Conservation (phyloP, 2,888 invertebrate genomes). For the Hofmannophila pseudospretella region DNA sequence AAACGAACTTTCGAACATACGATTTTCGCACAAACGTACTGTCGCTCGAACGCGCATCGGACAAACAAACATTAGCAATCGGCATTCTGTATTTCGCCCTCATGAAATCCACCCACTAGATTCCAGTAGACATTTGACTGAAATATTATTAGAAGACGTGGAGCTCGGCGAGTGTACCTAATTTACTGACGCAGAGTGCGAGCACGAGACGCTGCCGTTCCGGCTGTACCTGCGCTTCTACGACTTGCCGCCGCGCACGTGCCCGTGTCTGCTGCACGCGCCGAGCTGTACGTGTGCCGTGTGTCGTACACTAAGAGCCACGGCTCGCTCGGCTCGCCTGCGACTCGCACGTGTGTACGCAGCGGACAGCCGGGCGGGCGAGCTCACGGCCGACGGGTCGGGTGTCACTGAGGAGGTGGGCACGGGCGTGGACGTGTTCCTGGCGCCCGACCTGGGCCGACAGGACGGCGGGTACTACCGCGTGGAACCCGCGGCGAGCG, state of each 20-base stretch:
- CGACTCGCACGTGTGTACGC: not conserved
- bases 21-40: too few species aligned
- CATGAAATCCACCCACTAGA: too few species aligned
- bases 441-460: constrained; percentile 41
- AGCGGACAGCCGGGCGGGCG: not conserved
- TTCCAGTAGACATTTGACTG: too few species aligned
- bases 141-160: too few species aligned
- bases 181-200: not conserved
- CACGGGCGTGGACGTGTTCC: constrained; percentile 42
- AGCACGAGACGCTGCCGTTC: constrained; percentile 29
- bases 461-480: constrained; percentile 33
- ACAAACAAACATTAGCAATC: too few species aligned
- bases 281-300: too few species aligned
- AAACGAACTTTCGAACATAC: too few species aligned
- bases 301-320: too few species aligned
- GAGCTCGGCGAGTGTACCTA: not conserved
- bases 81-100: too few species aligned
- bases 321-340: too few species aligned
- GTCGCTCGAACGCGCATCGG: too few species aligned
- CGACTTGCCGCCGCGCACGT: constrained; percentile 28
- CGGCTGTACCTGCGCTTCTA: constrained; percentile 45
- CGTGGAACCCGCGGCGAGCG: constrained; percentile 27
- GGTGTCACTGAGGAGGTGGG: constrained; percentile 25
- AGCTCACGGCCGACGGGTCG: not conserved
- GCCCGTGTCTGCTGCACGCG: constrained; percentile 25